Evolutionary conservation across 2,888 invertebrate genomes (phyloP).

Genomic region (Polydrusus cervinus): DNA sequence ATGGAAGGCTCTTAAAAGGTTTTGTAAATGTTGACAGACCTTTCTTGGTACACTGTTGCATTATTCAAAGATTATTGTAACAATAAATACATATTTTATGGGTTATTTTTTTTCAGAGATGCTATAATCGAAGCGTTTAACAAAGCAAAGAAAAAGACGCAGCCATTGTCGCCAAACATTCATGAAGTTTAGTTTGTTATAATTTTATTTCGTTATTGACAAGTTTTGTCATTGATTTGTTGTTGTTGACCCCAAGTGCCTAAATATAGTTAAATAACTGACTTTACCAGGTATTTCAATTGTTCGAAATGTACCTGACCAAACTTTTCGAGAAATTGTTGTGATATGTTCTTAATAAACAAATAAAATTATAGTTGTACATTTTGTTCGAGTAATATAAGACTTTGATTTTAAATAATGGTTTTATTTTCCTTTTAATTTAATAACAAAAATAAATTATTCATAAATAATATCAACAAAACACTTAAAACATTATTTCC

Average conservation of each 20-base stretch:
- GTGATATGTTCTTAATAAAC: conserved; percentile 45
- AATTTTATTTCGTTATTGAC: conserved; percentile 15
- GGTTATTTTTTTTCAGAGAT: conserved; percentile 75
- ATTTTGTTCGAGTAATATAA: conserved; percentile 21
- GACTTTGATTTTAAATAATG: neutral
- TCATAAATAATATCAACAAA: conserved; percentile 18
- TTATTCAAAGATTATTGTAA: too few species aligned
- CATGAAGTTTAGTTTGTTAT: conserved; percentile 55
- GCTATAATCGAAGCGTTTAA: conserved; percentile 86
- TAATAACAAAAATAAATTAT: conserved; percentile 23
- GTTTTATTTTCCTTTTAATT: conserved; percentile 10
- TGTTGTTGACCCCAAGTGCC: conserved; percentile 39
- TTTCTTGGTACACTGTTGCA: too few species aligned
- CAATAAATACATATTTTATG: too few species aligned
- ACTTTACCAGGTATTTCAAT: conserved; percentile 30
- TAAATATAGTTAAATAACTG: conserved; percentile 21
- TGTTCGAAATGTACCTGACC: conserved; percentile 39
- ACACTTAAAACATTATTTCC: too few species aligned
- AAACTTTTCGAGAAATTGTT: conserved; percentile 30
- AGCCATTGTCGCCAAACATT: conserved; percentile 59
- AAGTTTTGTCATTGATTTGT: conserved; percentile 14
- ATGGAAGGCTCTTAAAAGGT: too few species aligned
- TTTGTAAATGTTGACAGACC: too few species aligned
- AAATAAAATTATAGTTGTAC: conserved; percentile 5
- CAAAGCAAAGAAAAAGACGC: conserved; percentile 74